Percentiles rank a stretch among this genome's conserved stretches.
These are phyloP conservation scores for Eurystomus glaucurus DNA, from an alignment of 2,797 vertebrate genomes.

Conservation along the genomic window DNA sequence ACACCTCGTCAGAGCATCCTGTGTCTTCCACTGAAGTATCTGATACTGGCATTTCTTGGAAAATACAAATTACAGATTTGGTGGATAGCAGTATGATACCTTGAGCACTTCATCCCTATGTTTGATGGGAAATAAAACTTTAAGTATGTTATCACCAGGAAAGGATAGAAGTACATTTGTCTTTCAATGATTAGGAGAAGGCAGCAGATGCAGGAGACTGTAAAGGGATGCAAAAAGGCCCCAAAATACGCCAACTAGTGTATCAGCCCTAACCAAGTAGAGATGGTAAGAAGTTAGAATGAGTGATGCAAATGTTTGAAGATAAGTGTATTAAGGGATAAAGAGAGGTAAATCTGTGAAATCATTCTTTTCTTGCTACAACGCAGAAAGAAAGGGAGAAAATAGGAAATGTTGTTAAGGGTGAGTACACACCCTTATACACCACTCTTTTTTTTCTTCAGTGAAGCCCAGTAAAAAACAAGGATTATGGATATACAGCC, in stretches of 20 bases:
- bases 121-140: not conserved
- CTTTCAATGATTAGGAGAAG: not conserved
- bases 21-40: not conserved
- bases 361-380: not conserved
- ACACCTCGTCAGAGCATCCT: not conserved
- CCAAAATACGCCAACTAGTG: not conserved
- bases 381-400: not conserved
- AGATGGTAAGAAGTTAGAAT: not conserved
- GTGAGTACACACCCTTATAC: not conserved
- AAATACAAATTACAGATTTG: not conserved
- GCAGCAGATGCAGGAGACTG: not conserved
- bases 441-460: not conserved
- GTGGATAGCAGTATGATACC: not conserved
- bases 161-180: not conserved
- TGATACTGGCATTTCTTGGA: not conserved
- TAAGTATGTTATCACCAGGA: not conserved
- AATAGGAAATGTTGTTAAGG: not conserved
- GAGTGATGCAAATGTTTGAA: not conserved
- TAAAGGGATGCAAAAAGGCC: not conserved
- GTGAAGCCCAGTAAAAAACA: not conserved
- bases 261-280: not conserved
- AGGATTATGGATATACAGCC: not conserved
- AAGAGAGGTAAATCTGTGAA: not conserved
- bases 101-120: not conserved
- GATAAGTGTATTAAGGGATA: not conserved